A percentile compares a stretch with the other conserved stretches of the same genome.
These are phyloP conservation scores for Lepidostoma basale DNA, from an alignment of 1,140 invertebrate species.

Conservation along the genomic window DNA sequence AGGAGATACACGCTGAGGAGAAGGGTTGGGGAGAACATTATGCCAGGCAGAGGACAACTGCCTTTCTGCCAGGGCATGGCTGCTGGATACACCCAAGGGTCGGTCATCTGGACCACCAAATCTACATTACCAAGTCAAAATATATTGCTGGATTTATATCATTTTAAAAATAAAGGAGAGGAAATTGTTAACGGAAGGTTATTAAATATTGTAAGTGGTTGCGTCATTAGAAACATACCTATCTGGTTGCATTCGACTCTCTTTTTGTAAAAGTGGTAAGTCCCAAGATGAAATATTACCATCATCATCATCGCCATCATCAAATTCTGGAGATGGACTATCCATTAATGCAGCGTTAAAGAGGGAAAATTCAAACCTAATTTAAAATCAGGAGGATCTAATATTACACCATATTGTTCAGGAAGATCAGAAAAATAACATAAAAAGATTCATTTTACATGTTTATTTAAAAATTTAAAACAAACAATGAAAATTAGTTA, in stretches of 20 bases:
- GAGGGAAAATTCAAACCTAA: no score
- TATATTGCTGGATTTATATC: neutral
- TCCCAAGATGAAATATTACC: constrained; percentile 50
- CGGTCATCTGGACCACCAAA: constrained; percentile 28
- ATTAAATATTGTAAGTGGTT: neutral
- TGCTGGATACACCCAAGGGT: constrained; percentile 24
- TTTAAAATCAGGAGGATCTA: no score
- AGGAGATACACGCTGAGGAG: constrained; percentile 9
- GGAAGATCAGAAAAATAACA: no score
- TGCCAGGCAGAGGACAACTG: constrained; percentile 38
- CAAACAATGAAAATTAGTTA: no score
- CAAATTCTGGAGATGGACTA: constrained; percentile 59
- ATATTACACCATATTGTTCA: no score
- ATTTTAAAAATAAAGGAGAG: neutral
- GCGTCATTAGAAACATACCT: constrained; percentile 44
- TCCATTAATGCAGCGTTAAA: constrained; percentile 11
- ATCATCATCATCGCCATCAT: constrained; percentile 46
- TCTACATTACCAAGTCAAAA: constrained; percentile 3
- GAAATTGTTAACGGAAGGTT: no score
- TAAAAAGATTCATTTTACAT: no score
- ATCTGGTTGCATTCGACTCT: constrained; percentile 47
- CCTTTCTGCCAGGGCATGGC: constrained; percentile 14
- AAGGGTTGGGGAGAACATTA: constrained; percentile 34
- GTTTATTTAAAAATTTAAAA: no score
- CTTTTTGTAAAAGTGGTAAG: constrained; percentile 49